phyloP scores from a whole-genome alignment of 2,797 vertebrate genomes.

The Manis pentadactyla region DNA sequence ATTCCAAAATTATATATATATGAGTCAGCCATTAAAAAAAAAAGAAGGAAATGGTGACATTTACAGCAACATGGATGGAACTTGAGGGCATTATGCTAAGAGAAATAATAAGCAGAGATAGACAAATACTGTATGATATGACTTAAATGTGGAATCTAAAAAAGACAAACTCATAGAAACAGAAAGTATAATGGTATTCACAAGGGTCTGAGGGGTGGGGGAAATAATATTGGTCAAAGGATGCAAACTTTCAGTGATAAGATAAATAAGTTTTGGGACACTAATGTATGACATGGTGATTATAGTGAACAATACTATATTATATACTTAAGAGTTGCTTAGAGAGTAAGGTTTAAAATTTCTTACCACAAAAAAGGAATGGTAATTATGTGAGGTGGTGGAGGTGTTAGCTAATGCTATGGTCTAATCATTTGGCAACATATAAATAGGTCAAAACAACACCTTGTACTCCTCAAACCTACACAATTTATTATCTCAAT shows the following conservation, averaged over 20 bases:
- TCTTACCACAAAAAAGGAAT: background rate
- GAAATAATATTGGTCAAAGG: background rate
- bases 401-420: background rate
- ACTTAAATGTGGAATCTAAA: background rate
- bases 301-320: background rate
- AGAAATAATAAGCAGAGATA: background rate
- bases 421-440: background rate
- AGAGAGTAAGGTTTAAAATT: background rate
- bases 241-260: background rate
- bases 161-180: background rate
- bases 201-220: background rate
- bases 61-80: background rate
- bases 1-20: background rate
- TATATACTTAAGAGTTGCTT: background rate
- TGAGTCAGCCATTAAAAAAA: background rate
- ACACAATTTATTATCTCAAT: background rate
- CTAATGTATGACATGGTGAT: background rate
- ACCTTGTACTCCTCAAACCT: background rate
- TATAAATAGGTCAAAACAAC: background rate
- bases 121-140: background rate
- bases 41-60: background rate
- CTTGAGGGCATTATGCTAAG: background rate
- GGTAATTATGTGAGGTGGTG: background rate
- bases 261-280: background rate
- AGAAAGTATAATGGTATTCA: background rate